These are phyloP conservation scores for Xerus inauris DNA, from an alignment of 2,113 vertebrate genomes.

Conservation along the genomic window DNA sequence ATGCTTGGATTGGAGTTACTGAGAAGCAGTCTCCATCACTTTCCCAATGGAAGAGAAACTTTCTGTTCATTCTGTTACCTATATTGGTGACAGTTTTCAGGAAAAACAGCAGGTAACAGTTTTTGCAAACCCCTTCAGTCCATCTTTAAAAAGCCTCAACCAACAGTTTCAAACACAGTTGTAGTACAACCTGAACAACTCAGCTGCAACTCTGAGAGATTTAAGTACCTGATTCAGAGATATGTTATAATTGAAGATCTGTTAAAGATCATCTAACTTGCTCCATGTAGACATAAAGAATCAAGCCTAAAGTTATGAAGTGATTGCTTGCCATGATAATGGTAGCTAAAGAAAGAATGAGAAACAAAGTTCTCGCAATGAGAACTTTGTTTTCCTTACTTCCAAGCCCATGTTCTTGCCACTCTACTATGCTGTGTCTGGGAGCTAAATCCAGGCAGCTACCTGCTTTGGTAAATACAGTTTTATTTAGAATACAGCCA, in stretches of 20 bases:
- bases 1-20: neutral
- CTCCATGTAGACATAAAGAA: neutral
- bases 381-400: neutral
- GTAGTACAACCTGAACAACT: neutral
- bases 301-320: neutral
- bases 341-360: neutral
- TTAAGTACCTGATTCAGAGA: neutral
- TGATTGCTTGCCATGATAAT: neutral
- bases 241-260: neutral
- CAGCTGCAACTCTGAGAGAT: neutral
- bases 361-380: no score
- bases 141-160: neutral
- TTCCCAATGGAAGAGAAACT: neutral
- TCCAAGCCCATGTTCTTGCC: neutral
- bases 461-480: neutral
- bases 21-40: neutral
- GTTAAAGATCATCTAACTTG: neutral
- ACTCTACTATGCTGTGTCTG: fast-evolving
- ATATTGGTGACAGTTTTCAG: neutral
- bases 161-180: neutral
- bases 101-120: no score
- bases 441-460: neutral
- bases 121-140: neutral
- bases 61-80: neutral
- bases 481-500: neutral